Evolutionary conservation across 1,140 invertebrate species (phyloP).

Genomic region (Drosophila pachea): DNA sequence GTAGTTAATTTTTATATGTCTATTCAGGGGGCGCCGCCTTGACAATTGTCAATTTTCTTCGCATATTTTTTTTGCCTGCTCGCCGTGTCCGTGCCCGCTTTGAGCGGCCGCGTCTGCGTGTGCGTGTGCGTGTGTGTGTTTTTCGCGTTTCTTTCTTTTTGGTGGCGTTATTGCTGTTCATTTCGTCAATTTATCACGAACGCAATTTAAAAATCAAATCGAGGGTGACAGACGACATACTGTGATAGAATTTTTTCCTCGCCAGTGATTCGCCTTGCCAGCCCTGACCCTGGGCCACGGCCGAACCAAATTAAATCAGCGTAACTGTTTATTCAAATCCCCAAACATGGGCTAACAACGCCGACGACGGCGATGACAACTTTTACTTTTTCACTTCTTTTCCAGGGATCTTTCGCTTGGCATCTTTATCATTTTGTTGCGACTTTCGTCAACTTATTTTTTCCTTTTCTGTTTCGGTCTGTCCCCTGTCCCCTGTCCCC

Average conservation of each 20-base stretch:
- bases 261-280: conserved; percentile 33
- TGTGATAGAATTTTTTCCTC: conserved; percentile 69
- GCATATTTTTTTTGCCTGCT: conserved; percentile 14
- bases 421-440: conserved; percentile 30
- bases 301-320: conserved; percentile 76
- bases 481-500: too few species aligned
- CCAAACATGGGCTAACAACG: conserved; percentile 65
- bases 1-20: conserved; percentile 77
- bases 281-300: conserved; percentile 1
- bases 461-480: conserved; percentile 26
- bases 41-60: conserved; percentile 72
- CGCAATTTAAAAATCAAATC: conserved; percentile 78
- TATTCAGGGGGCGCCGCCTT: conserved; percentile 58
- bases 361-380: conserved; percentile 49
- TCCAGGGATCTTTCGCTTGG: background rate
- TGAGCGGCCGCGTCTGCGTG: conserved; percentile 16
- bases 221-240: conserved; percentile 78
- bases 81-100: conserved; percentile 27
- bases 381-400: conserved; percentile 44
- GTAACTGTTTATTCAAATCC: conserved; percentile 79
- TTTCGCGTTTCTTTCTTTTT: conserved; percentile 22
- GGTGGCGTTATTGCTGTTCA: conserved; percentile 72
- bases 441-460: conserved; percentile 67
- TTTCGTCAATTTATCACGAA: conserved; percentile 78
- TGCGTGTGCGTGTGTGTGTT: conserved; percentile 19